These are phyloP conservation scores for Neofelis nebulosa DNA, from an alignment of 2,113 vertebrate species.

Conservation along the genomic window DNA sequence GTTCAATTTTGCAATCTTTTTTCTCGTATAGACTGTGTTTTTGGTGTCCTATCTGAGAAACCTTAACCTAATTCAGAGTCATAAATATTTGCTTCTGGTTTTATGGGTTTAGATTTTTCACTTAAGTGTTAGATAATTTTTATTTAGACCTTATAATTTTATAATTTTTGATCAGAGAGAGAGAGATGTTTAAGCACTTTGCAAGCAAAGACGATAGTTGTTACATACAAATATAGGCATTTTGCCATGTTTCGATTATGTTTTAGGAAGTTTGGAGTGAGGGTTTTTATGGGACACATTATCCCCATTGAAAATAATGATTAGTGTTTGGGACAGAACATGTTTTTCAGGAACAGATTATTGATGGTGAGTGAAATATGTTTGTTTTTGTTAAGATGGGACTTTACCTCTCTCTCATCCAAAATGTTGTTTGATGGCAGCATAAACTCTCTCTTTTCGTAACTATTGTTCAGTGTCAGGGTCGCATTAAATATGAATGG, in stretches of 20 bases:
- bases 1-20: not conserved
- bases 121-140: not conserved
- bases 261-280: constrained; percentile 38
- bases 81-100: constrained; percentile 18
- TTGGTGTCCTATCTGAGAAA: not conserved
- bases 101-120: constrained; percentile 5
- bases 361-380: not conserved
- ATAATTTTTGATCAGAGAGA: not conserved
- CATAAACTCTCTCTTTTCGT: constrained; percentile 2
- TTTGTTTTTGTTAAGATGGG: not conserved
- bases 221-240: not conserved
- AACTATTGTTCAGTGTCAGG: not conserved
- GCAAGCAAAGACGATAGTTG: not conserved
- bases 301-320: not conserved
- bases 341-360: constrained; percentile 13
- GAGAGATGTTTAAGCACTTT: constrained; percentile 18
- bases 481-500: not conserved
- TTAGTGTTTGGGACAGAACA: not conserved
- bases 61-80: constrained; percentile 12
- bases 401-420: not conserved
- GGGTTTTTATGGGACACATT: not conserved
- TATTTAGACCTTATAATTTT: not conserved
- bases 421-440: not conserved
- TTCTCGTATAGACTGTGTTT: not conserved
- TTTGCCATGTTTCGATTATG: not conserved